Percentiles rank a stretch among this genome's conserved stretches.
Evolutionary conservation across 2,113 vertebrate species (phyloP).

Genomic region (Chrysemys picta): DNA sequence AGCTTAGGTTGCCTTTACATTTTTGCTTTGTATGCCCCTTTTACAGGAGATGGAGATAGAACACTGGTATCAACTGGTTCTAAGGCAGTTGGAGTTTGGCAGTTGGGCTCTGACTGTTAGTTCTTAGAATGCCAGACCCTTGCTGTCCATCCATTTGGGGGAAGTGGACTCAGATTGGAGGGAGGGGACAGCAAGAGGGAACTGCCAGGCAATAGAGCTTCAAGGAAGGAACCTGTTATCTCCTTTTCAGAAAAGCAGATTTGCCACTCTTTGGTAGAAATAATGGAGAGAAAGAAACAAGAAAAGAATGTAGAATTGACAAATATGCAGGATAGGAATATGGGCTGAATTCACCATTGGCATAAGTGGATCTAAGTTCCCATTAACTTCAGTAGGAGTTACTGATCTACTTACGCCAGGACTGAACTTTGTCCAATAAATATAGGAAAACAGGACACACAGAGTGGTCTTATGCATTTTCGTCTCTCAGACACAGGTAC

Average conservation of each 20-base stretch:
- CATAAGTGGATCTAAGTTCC: neutral
- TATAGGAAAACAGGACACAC: neutral
- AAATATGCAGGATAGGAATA: neutral
- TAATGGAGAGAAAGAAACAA: neutral
- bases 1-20: neutral
- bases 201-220: neutral
- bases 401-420: neutral
- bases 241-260: neutral
- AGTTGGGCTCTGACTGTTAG: neutral
- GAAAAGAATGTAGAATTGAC: neutral
- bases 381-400: neutral
- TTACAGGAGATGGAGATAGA: neutral
- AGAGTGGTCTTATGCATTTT: neutral
- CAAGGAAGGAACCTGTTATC: neutral
- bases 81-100: neutral
- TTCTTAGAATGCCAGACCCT: neutral
- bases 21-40: neutral
- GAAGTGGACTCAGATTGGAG: neutral
- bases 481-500: too few relatives aligned
- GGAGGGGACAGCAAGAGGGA: neutral
- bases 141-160: neutral
- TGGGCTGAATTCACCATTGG: neutral
- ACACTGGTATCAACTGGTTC: neutral
- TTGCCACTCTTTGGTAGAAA: neutral
- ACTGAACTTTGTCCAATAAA: neutral